Conservation (phyloP, 2,888 invertebrate species). For the Ctenicera cuprea region DNA sequence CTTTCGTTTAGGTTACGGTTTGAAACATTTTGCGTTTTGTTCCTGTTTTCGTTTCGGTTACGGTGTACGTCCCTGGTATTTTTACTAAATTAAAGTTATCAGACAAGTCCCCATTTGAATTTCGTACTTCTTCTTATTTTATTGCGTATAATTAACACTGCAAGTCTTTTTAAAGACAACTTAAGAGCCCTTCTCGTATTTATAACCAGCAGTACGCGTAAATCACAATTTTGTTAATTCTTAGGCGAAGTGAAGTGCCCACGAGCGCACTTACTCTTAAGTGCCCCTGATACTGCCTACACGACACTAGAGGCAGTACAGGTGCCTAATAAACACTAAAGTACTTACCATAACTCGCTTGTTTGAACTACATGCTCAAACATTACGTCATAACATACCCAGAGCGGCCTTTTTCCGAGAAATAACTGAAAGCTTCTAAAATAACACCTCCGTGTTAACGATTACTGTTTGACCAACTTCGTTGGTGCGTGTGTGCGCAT, state of each 20-base stretch:
- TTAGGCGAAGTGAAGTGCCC: background rate
- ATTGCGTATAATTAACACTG: no score
- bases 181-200: no score
- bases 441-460: constrained; percentile 15
- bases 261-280: constrained; percentile 28
- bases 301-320: constrained; percentile 17
- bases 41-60: no score
- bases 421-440: constrained; percentile 29
- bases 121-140: no score
- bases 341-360: constrained; percentile 15
- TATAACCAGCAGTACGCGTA: background rate
- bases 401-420: constrained; percentile 18
- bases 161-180: no score
- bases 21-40: no score
- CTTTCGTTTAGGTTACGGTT: no score
- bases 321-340: constrained; percentile 17
- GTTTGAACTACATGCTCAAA: constrained; percentile 28
- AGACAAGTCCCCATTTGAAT: no score
- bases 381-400: constrained; percentile 1
- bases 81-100: no score
- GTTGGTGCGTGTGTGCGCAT: constrained; percentile 1
- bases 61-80: no score
- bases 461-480: constrained; percentile 1
- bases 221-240: constrained; percentile 4
- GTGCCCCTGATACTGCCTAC: constrained; percentile 21